phyloP scores from a whole-genome alignment of 2,113 vertebrate species.

The Sinocyclocheilus grahami region DNA sequence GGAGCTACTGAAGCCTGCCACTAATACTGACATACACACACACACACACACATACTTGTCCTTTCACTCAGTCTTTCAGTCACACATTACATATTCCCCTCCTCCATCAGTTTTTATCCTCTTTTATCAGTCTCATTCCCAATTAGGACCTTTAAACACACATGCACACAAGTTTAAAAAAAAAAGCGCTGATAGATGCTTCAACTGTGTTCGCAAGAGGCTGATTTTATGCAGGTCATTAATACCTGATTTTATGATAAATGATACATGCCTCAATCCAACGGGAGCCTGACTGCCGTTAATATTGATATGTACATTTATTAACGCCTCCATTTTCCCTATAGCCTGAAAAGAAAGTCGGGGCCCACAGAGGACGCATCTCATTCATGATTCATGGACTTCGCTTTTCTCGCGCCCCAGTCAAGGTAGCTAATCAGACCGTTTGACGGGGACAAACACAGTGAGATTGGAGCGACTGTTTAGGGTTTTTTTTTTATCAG shows the following conservation, averaged over 20 bases:
- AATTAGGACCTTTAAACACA: conserved; percentile 29
- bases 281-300: conserved; percentile 1
- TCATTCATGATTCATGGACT: conserved; percentile 47
- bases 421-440: conserved; percentile 6
- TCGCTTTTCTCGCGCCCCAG: not conserved
- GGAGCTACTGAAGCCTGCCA: not conserved
- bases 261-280: conserved; percentile 33
- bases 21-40: not conserved
- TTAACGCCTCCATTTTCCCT: conserved; percentile 12
- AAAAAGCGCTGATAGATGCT: not conserved
- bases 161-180: not conserved
- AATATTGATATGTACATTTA: conserved; percentile 50
- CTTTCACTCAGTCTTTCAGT: not conserved
- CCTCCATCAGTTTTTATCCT: not conserved
- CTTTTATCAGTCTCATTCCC: conserved; percentile 25
- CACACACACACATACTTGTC: not conserved
- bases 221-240: conserved; percentile 39
- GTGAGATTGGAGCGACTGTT: not conserved
- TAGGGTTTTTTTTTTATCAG: not conserved
- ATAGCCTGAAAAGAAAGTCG: conserved; percentile 10
- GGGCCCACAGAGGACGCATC: not conserved
- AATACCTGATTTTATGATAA: conserved; percentile 51
- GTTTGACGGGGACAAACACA: conserved; percentile 27
- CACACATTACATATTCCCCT: conserved; percentile 1
- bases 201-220: conserved; percentile 7